Evolutionary conservation across 2,797 vertebrate species (phyloP).

Genomic region (Psittacula derbiana): DNA sequence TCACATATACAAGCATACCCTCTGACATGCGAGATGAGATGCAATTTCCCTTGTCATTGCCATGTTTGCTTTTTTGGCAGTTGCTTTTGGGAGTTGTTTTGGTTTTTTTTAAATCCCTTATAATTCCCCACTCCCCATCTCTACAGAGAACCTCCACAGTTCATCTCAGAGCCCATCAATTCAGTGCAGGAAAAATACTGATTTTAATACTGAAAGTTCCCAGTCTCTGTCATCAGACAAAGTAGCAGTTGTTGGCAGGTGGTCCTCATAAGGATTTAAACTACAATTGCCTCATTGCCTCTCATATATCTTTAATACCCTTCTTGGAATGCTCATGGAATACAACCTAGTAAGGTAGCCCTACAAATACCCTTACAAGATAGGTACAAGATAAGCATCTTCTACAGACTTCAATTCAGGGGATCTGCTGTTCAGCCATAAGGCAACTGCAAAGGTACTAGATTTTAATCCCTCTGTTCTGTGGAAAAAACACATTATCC

Average conservation of each 20-base stretch:
- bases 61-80: background rate
- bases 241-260: background rate
- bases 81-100: background rate
- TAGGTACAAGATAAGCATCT: background rate
- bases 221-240: background rate
- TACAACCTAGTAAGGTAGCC: background rate
- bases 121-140: accelerated
- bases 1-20: background rate
- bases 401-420: background rate
- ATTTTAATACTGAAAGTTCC: background rate
- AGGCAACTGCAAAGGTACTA: background rate
- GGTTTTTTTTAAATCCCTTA: background rate
- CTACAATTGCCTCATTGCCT: background rate
- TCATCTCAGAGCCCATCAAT: background rate
- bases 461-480: background rate
- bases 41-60: background rate
- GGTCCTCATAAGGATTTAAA: background rate
- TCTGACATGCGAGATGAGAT: background rate
- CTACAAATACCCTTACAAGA: background rate
- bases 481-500: background rate
- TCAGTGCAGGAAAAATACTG: background rate
- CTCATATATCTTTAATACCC: background rate
- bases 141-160: background rate
- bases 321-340: background rate
- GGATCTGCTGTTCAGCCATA: background rate